A percentile compares a stretch with the other conserved stretches of the same genome.
Evolutionary conservation across 2,113 vertebrate genomes (phyloP).

Genomic region (Gasterosteus aculeatus): DNA sequence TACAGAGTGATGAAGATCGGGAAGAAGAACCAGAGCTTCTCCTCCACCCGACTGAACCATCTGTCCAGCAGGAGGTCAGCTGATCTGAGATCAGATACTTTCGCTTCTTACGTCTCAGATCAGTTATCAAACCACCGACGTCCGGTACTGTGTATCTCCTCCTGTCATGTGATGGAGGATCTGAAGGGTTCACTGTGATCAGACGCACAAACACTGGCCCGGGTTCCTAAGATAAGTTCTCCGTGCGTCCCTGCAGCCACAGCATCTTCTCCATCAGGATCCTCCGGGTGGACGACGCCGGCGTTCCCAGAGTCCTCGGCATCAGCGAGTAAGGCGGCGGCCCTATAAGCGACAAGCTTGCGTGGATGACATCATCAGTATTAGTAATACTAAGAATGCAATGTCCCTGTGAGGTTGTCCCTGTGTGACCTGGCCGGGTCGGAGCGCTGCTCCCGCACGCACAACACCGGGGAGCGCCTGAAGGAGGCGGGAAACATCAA

Average conservation of each 20-base stretch:
- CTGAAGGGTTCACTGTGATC: too few relatives aligned
- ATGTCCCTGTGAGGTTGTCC: slow-evolving; percentile 77
- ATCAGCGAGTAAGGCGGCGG: slow-evolving; percentile 90
- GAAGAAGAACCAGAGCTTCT: slow-evolving; percentile 90
- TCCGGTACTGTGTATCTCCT: too few relatives aligned
- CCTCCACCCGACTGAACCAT: slow-evolving; percentile 89
- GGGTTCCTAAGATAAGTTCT: too few relatives aligned
- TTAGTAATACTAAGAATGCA: background rate
- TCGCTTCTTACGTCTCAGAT: too few relatives aligned
- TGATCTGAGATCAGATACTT: background rate
- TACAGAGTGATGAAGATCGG: slow-evolving; percentile 91
- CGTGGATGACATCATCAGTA: too few relatives aligned
- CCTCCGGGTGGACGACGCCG: slow-evolving; percentile 85
- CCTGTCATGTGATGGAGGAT: too few relatives aligned
- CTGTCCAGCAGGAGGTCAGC: slow-evolving; percentile 92
- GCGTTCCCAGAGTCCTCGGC: slow-evolving; percentile 80
- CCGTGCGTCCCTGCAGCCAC: slow-evolving; percentile 83
- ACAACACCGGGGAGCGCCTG: slow-evolving; percentile 92
- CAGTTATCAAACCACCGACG: too few relatives aligned
- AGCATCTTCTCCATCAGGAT: slow-evolving; percentile 93
- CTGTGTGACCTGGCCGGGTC: slow-evolving; percentile 97
- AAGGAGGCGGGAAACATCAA: slow-evolving; percentile 97
- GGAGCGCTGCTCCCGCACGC: slow-evolving; percentile 90
- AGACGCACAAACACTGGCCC: too few relatives aligned
- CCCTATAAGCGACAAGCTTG: too few relatives aligned